Evolutionary conservation across 2,888 invertebrate species (phyloP), one percentile per base, ranked within the genome.

Genomic region (Chouioia cunea): DNA sequence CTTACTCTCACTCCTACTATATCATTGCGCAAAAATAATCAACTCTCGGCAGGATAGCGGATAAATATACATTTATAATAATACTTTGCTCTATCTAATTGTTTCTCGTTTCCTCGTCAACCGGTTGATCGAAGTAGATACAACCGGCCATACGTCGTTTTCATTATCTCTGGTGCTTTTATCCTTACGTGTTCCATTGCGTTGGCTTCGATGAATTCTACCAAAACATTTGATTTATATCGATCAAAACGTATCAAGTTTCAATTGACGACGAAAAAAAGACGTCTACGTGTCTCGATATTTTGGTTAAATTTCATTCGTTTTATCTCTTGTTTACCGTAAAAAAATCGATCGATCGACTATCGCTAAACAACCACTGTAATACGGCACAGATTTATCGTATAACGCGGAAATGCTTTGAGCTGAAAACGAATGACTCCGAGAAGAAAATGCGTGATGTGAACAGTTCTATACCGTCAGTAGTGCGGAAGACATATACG

Each of bases 401-500:
- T 27, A 27, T 27, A 27, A 4, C 27, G 6, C 6, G 6, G 27
- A 27, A 27, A 36, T 36, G 36, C 36, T 36, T 36, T 10, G 36
- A 36, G 36, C 1, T 36, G 10, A 36, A 36, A 3, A 36, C 36
- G 12, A 36, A 36, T 36, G 12, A 36, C 36, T 36, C 1, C 12
- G 10, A 36, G 36, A 8, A 12, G 36, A 36, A 36, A 36, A 36
- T 52, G 36, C 44, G 60, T 53, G 16, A 44, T 6, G 70, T 65
- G 60, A 65, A 43, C 15, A 68, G 43, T 68, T 50, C 43, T 27
- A 56, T 65, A 50, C 60, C 44, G 53, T 56, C 56, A 56, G 23
- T 53, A 36, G 71, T 71, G 64, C 67, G 71, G 71, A 71, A 71
- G 71, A 71, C 71, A 59, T 67, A 66, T 36, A n/a, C n/a, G 57